phyloP scores from a whole-genome alignment of 2,888 invertebrate genomes.

The Bugulina stolonifera region DNA sequence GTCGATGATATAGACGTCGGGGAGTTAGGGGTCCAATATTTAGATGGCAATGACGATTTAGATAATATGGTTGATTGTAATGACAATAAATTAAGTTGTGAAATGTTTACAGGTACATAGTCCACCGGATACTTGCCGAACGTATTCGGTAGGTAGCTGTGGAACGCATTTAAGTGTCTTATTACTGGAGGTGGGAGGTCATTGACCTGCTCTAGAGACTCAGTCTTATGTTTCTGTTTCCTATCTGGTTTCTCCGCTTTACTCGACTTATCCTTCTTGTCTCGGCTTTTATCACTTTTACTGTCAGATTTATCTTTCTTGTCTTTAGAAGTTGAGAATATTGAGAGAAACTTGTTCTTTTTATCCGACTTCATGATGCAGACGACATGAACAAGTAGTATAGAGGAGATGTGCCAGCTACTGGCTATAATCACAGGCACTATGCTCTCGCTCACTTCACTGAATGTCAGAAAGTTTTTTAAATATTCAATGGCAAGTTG shows the following conservation, averaged over 20 bases:
- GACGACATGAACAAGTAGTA: too few relatives aligned
- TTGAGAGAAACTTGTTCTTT: conserved; percentile 7
- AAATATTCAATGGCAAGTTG: too few relatives aligned
- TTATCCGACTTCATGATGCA: not conserved
- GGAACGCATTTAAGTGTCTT: not conserved
- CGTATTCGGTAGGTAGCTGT: not conserved
- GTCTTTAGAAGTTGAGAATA: not conserved
- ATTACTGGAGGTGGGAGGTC: not conserved
- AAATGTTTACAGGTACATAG: conserved; percentile 11
- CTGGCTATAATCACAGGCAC: too few relatives aligned
- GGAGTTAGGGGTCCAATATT: not conserved
- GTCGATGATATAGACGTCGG: not conserved
- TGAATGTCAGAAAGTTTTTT: too few relatives aligned
- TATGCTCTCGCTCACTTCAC: too few relatives aligned
- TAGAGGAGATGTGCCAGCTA: too few relatives aligned
- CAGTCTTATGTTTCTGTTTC: not conserved
- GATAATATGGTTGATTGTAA: not conserved
- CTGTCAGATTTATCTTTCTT: not conserved
- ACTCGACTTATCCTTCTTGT: not conserved
- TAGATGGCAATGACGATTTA: not conserved
- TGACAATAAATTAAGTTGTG: not conserved
- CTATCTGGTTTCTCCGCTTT: not conserved
- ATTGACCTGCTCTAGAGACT: too few relatives aligned
- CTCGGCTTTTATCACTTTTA: not conserved
- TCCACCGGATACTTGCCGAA: not conserved